Evolutionary conservation across 2,113 vertebrate genomes (phyloP).

Genomic region (Tapirus terrestris): DNA sequence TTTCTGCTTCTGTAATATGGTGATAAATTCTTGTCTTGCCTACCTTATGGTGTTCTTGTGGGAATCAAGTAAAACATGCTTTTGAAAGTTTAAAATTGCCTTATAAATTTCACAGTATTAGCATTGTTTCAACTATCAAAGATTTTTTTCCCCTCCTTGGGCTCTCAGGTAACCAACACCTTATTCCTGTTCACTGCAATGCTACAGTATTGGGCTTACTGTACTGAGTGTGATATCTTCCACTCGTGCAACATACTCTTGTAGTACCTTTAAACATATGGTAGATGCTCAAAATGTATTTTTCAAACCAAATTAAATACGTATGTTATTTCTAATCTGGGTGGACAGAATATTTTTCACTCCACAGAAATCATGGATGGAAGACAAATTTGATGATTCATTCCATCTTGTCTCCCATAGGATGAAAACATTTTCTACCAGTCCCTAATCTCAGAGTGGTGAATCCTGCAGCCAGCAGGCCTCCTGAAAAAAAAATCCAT

Average conservation of each 20-base stretch:
- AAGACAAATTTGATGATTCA: slow-evolving; percentile 56
- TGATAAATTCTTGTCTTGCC: slow-evolving; percentile 15
- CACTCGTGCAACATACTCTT: background rate
- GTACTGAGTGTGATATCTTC: background rate
- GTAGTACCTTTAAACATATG: background rate
- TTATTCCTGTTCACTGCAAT: background rate
- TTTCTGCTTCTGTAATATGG: slow-evolving; percentile 19
- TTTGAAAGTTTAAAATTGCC: slow-evolving; percentile 38
- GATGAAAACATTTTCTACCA: slow-evolving; percentile 68
- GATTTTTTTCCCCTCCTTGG: background rate
- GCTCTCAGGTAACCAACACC: background rate
- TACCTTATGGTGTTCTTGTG: background rate
- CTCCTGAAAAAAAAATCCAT: slow-evolving; percentile 69
- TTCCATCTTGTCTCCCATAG: slow-evolving; percentile 71
- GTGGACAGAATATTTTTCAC: slow-evolving; percentile 19
- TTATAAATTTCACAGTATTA: slow-evolving; percentile 8
- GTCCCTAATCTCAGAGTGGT: slow-evolving; percentile 83
- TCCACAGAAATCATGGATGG: background rate
- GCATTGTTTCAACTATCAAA: background rate
- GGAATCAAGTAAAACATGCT: background rate
- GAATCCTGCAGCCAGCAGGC: slow-evolving; percentile 84
- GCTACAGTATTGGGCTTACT: background rate
- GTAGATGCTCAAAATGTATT: slow-evolving; percentile 11
- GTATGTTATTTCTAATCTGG: slow-evolving; percentile 11
- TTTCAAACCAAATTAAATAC: background rate